Evolutionary conservation across 2,888 invertebrate species (phyloP).

Genomic region (Timema podura): DNA sequence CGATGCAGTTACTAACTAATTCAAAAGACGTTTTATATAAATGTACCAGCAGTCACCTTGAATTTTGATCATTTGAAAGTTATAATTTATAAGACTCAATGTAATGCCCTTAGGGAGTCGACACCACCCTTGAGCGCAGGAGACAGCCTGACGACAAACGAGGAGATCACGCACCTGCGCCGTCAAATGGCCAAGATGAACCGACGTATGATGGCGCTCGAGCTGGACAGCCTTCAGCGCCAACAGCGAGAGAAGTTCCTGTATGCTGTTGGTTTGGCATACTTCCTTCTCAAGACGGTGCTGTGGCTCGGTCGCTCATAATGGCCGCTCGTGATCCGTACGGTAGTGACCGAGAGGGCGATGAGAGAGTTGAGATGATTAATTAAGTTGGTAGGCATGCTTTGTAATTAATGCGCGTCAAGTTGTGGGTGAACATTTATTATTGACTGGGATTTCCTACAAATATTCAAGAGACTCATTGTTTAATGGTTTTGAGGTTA

Average conservation of each 20-base stretch:
- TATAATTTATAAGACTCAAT: not conserved
- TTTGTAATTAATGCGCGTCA: no score
- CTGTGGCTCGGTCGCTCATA: conserved; percentile 66
- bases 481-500: no score
- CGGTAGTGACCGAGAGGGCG: no score
- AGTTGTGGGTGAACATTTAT: no score
- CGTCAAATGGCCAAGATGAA: conserved; percentile 84
- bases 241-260: conserved; percentile 83
- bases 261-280: conserved; percentile 78
- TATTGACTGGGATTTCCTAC: no score
- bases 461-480: no score
- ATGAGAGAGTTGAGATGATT: no score
- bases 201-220: conserved; percentile 79
- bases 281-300: conserved; percentile 79
- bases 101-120: conserved; percentile 23
- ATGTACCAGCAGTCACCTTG: no score
- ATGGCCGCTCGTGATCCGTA: conserved; percentile 1
- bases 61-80: not conserved
- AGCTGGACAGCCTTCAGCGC: conserved; percentile 77
- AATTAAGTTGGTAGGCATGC: no score
- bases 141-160: conserved; percentile 65
- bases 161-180: conserved; percentile 78
- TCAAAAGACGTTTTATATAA: no score
- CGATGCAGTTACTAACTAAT: no score
- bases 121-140: conserved; percentile 37